Evolutionary conservation across 2,888 invertebrate species (phyloP).

Genomic region (Tiliacea citrago): DNA sequence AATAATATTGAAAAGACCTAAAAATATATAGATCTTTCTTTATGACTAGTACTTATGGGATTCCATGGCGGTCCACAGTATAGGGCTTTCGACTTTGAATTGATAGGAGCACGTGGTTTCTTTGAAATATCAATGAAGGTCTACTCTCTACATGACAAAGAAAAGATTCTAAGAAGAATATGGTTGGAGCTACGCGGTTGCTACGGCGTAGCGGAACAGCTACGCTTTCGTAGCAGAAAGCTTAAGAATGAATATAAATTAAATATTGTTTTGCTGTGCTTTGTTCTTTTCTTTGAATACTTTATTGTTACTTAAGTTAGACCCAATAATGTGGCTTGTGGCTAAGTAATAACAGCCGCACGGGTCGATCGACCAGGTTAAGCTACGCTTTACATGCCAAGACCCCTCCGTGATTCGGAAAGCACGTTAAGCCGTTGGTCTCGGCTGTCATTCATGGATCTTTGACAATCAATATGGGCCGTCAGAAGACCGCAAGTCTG

Average conservation of each 20-base stretch:
- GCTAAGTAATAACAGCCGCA: too few relatives aligned
- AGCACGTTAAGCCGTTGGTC: too few relatives aligned
- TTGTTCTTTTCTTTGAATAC: not conserved
- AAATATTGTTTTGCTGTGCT: not conserved
- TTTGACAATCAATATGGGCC: too few relatives aligned
- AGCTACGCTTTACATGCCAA: too few relatives aligned
- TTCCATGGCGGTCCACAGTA: not conserved
- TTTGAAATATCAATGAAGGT: conserved; percentile 19
- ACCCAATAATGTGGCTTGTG: too few relatives aligned
- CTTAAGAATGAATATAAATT: not conserved
- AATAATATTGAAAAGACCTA: conserved; percentile 43
- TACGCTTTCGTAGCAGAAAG: conserved; percentile 14
- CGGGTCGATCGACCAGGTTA: too few relatives aligned
- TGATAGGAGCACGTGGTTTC: not conserved
- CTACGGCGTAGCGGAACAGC: conserved; percentile 30
- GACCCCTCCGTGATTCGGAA: too few relatives aligned
- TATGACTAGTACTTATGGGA: conserved; percentile 23
- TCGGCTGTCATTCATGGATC: too few relatives aligned
- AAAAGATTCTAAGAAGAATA: conserved; percentile 11
- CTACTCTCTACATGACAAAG: conserved; percentile 20
- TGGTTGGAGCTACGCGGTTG: conserved; percentile 3
- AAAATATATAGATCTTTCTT: conserved; percentile 37
- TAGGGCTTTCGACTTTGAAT: conserved; percentile 23
- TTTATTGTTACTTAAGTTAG: not conserved
- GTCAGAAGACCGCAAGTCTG: too few relatives aligned